Percentiles rank a stretch among this genome's conserved stretches.
Conservation (phyloP, 1,140 invertebrate genomes). For the Pantala flavescens region DNA sequence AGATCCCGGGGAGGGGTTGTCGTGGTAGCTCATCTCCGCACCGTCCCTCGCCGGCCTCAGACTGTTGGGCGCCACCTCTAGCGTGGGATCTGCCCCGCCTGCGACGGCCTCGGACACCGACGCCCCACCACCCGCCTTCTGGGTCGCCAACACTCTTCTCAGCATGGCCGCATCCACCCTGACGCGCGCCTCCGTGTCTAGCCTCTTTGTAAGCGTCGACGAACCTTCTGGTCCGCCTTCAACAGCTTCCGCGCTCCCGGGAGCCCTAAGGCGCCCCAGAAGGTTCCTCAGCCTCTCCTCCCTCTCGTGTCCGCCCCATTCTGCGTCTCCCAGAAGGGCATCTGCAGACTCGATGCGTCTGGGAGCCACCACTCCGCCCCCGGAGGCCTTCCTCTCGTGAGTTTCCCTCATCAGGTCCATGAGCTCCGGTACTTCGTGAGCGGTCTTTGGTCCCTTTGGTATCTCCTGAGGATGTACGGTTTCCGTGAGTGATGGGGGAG, state of each 20-base stretch:
- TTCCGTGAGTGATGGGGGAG: neutral
- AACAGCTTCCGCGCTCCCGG: constrained; percentile 28
- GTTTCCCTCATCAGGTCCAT: constrained; percentile 14
- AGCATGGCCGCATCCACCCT: constrained; percentile 23
- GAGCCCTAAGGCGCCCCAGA: neutral
- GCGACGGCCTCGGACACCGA: neutral
- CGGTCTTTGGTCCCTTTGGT: neutral
- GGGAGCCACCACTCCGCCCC: neutral
- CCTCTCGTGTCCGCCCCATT: neutral
- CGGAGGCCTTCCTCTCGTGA: constrained; percentile 18
- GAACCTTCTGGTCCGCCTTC: constrained; percentile 27
- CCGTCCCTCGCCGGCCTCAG: constrained; percentile 40
- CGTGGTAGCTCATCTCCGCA: constrained; percentile 39
- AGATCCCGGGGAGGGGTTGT: neutral
- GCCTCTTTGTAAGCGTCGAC: constrained; percentile 35
- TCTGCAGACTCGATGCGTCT: neutral
- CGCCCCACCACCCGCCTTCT: neutral
- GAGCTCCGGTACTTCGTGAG: constrained; percentile 23
- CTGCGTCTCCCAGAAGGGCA: neutral
- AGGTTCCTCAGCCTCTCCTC: neutral
- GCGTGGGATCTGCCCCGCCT: constrained; percentile 25
- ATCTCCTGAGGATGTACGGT: neutral
- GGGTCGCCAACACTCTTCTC: constrained; percentile 27
- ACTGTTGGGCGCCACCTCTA: constrained; percentile 41
- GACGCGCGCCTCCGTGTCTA: constrained; percentile 28